These are phyloP conservation scores for Cirrhinus molitorella DNA, from an alignment of 2,797 vertebrate species.

Conservation along the genomic window DNA sequence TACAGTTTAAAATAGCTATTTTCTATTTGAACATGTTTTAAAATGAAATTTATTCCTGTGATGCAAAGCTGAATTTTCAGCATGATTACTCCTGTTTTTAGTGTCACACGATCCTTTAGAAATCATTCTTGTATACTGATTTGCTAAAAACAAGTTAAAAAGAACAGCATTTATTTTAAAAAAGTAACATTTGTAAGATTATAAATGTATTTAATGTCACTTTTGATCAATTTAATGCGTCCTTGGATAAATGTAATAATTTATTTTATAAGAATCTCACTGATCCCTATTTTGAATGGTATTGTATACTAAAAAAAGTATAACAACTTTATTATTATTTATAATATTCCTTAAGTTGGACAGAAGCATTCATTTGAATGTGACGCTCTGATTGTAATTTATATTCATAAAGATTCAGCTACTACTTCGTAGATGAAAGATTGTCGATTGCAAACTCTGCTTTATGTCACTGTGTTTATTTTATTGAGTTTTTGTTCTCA, in stretches of 20 bases:
- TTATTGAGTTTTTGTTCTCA: conserved; percentile 13
- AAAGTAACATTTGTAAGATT: background rate
- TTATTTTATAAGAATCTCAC: too few species aligned
- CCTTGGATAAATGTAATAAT: background rate
- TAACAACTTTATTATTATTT: too few species aligned
- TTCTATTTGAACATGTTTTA: background rate
- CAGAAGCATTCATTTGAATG: background rate
- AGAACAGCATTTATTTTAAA: background rate
- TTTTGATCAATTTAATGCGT: background rate
- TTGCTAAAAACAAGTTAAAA: too few species aligned
- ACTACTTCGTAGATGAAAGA: background rate
- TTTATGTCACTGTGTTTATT: background rate
- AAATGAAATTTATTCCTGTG: background rate
- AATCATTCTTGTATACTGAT: background rate
- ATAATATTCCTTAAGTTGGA: background rate
- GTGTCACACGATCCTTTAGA: background rate
- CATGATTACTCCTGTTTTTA: background rate
- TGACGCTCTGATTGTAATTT: background rate
- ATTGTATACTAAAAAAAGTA: background rate
- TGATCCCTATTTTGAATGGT: background rate
- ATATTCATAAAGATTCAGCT: conserved; percentile 22
- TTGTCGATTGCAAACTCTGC: background rate
- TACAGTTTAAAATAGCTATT: background rate
- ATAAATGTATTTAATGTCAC: background rate
- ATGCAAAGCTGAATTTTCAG: background rate